Conservation (phyloP, 2,113 vertebrate species). For the Pollachius pollachius region DNA sequence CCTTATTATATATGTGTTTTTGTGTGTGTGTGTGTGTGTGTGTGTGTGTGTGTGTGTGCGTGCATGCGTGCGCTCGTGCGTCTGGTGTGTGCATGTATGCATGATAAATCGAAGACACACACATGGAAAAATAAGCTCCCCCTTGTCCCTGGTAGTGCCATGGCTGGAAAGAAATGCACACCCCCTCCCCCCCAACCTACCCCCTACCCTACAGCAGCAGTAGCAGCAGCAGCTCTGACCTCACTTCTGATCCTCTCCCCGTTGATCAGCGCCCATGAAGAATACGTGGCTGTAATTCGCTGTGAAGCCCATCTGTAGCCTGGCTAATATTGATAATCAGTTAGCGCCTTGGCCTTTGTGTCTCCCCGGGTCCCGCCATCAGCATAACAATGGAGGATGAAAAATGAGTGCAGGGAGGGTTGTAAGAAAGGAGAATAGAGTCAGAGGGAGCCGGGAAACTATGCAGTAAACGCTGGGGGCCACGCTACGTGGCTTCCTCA, state of each 20-base stretch:
- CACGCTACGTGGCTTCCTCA: no score
- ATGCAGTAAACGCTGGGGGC: no score
- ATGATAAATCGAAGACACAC: conserved; percentile 9
- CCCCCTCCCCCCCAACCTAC: no score
- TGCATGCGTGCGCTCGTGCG: neutral
- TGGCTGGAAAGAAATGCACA: neutral
- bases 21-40: conserved; percentile 12
- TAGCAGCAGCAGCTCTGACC: conserved; percentile 14
- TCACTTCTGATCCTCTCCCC: conserved; percentile 17
- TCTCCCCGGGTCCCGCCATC: conserved; percentile 8
- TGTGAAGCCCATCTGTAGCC: conserved; percentile 35
- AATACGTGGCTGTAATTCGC: conserved; percentile 19
- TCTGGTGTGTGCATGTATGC: conserved; percentile 1
- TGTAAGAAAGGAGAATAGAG: conserved; percentile 27
- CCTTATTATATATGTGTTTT: neutral
- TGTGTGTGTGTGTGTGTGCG: neutral
- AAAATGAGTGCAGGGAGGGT: conserved; percentile 23
- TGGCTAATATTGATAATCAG: conserved; percentile 18
- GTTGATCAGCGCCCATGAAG: conserved; percentile 31
- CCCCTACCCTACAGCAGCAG: no score
- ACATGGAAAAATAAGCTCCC: neutral
- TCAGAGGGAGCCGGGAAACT: neutral
- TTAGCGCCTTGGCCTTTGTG: conserved; percentile 7
- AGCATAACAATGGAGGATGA: conserved; percentile 32
- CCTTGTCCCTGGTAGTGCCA: neutral